phyloP scores from a whole-genome alignment of 2,113 vertebrate genomes.

The Epinephelus fuscoguttatus region DNA sequence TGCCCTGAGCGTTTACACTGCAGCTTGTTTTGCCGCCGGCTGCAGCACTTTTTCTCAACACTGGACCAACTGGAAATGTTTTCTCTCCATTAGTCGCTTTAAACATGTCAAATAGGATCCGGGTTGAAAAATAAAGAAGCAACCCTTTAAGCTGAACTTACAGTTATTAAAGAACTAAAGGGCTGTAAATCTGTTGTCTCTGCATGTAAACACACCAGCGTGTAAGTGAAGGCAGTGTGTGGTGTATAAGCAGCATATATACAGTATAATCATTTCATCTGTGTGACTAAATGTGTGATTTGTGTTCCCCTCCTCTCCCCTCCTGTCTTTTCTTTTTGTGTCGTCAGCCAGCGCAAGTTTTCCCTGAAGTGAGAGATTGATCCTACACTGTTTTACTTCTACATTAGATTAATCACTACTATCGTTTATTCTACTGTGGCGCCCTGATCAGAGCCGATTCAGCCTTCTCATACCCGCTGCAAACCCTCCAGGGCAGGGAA shows the following conservation, averaged over 20 bases:
- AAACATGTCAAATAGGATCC: too few species aligned
- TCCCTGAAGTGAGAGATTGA: slow-evolving; percentile 41
- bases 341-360: slow-evolving; percentile 64
- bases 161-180: too few species aligned
- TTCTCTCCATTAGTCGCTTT: too few species aligned
- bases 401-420: background rate
- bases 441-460: slow-evolving; percentile 31
- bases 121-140: too few species aligned
- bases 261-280: background rate
- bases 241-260: background rate
- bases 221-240: background rate
- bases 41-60: too few species aligned
- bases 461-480: slow-evolving; percentile 64
- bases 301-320: slow-evolving; percentile 4
- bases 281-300: slow-evolving; percentile 15
- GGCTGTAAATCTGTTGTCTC: background rate
- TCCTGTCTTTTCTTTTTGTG: slow-evolving; percentile 27
- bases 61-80: too few species aligned
- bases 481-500: slow-evolving; percentile 46
- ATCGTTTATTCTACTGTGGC: background rate
- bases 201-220: slow-evolving; percentile 18
- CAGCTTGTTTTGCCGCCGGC: too few species aligned
- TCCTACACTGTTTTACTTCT: background rate
- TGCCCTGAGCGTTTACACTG: too few species aligned
- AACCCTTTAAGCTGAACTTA: too few species aligned